Percentiles rank a stretch among this genome's conserved stretches.
phyloP scores from a whole-genome alignment of 2,797 vertebrate species.

The Platalea minor region DNA sequence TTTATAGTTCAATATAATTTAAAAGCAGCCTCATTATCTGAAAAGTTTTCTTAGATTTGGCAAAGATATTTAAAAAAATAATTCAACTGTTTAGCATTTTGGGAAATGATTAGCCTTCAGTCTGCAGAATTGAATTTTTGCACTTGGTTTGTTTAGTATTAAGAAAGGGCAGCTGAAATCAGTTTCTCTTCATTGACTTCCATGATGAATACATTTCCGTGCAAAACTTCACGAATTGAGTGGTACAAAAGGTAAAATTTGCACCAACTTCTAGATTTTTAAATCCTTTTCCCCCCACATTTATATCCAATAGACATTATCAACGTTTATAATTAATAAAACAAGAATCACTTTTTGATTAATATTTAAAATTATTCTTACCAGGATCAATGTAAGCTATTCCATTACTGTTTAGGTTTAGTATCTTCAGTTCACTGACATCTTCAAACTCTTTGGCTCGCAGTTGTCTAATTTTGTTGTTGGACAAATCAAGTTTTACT shows the following conservation, averaged over 20 bases:
- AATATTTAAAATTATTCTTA: constrained; percentile 60
- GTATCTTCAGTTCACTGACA: constrained; percentile 87
- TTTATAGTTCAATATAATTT: not conserved
- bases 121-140: not conserved
- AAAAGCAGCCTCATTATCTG: not conserved
- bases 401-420: constrained; percentile 92
- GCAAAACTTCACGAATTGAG: not conserved
- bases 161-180: not conserved
- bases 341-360: not conserved
- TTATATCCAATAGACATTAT: not conserved
- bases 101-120: not conserved
- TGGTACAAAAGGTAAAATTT: not conserved
- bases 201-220: not conserved
- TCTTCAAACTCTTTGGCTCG: constrained; percentile 88
- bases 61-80: not conserved
- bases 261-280: not conserved
- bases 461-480: constrained; percentile 89
- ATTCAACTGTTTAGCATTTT: not conserved
- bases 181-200: not conserved
- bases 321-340: not conserved
- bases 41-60: not conserved
- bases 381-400: constrained; percentile 88
- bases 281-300: not conserved
- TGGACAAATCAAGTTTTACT: constrained; percentile 90
- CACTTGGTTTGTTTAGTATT: not conserved